Evolutionary conservation across 2,888 invertebrate genomes (phyloP).

Genomic region (Penaeus monodon): DNA sequence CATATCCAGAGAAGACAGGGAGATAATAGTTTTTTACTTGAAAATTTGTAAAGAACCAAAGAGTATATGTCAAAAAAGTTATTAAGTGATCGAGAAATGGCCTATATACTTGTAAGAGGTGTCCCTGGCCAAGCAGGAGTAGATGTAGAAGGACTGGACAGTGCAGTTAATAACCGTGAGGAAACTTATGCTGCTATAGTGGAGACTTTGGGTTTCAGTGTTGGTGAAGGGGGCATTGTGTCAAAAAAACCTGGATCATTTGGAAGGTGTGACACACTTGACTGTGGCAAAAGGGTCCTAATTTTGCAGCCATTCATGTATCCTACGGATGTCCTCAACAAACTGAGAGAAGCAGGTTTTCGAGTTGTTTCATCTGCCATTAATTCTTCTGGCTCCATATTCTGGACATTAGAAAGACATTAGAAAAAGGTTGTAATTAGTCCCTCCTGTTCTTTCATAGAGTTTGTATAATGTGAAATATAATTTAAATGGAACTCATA

Average conservation of each 20-base stretch:
- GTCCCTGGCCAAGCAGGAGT: conserved; percentile 48
- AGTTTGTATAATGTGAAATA: too few relatives aligned
- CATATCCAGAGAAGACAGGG: too few relatives aligned
- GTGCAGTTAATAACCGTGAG: conserved; percentile 2
- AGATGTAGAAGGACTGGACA: conserved; percentile 50
- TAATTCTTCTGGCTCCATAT: conserved; percentile 38
- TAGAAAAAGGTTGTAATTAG: neutral
- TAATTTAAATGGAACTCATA: too few relatives aligned
- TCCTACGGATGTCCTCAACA: conserved; percentile 43
- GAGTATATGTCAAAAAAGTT: too few relatives aligned
- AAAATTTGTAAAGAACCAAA: too few relatives aligned
- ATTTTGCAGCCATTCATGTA: conserved; percentile 46
- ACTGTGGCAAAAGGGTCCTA: conserved; percentile 35
- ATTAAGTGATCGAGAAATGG: conserved; percentile 6
- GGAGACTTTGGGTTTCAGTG: conserved; percentile 39
- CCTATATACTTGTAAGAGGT: conserved; percentile 35
- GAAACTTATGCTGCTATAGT: conserved; percentile 26
- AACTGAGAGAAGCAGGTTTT: conserved; percentile 31
- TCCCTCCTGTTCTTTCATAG: too few relatives aligned
- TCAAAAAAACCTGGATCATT: conserved; percentile 45
- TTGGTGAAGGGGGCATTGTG: conserved; percentile 38
- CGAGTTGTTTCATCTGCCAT: conserved; percentile 37
- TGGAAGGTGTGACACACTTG: conserved; percentile 30
- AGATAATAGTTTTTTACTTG: too few relatives aligned
- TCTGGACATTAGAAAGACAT: conserved; percentile 50